Evolutionary conservation across 2,888 invertebrate species (phyloP), one percentile per base, ranked within the genome.

Genomic region (Lucinisca nassula): DNA sequence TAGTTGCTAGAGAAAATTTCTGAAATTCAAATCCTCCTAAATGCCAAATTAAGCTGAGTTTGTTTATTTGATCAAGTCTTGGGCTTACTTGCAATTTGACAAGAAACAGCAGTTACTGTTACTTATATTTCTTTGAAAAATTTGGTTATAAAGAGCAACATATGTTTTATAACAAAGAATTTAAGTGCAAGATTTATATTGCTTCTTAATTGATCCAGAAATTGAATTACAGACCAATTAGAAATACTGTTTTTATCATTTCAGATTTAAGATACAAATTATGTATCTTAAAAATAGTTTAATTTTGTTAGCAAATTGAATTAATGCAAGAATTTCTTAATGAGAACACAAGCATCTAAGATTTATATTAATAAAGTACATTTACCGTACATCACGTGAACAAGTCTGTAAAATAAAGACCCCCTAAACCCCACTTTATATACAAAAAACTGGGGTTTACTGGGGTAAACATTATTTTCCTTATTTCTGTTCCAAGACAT

Each of bases 131-230:
- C 35, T 67, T 35, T 35, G 17, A 67, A 67, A 30, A 61, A 8
- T 30, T 30, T 27, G 30, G n/a, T n/a, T n/a, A n/a, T n/a, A 30
- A 61, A 67, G 32, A 6, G 67, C 17, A 67, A 67, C 67, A 67
- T 35, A 67, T 67, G 67, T 67, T 67, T 67, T 67, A 67, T 67
- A 67, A 67, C 67, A 67, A 67, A 67, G 67, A 67, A 67, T 67
- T 67, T 67, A 17, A 67, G 58, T 24, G 32, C 35, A 67, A 35
- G 35, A 45, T 45, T n/a, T 67, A 8, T 67, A 21, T 67, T 6
- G 67, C 8, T 35, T 55, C n/a, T 67, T 35, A 67, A 67, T 67
- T 67, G 67, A 67, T 35, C 30, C 67, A 67, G 35, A 67, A 67
- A 67, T 67, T 67, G 67, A 67, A 67, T 67, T 67, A 67, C n/a